Conservation (phyloP, 2,113 vertebrate species). For the Lamprologus ornatipinnis region DNA sequence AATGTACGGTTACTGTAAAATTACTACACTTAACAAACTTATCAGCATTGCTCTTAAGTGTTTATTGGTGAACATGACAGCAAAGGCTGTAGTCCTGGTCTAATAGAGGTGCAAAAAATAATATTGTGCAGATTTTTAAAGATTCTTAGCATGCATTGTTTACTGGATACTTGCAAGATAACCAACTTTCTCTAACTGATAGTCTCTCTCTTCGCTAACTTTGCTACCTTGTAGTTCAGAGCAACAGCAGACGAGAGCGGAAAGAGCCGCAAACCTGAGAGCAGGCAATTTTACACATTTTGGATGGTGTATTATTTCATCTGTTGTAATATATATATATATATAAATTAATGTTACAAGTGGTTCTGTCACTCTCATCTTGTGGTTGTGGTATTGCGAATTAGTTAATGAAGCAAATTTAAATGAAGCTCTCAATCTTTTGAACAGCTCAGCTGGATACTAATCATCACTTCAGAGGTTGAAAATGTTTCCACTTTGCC, state of each 20-base stretch:
- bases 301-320: not conserved
- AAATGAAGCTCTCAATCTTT: not conserved
- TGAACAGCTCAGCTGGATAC: not conserved
- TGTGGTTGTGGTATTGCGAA: not conserved
- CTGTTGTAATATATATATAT: not conserved
- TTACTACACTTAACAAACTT: not conserved
- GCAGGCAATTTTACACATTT: not conserved
- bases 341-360: not conserved
- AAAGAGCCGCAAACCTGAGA: not conserved
- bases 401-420: not conserved
- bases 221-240: not conserved
- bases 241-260: not conserved
- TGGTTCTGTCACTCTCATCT: not conserved
- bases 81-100: not conserved
- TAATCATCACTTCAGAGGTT: not conserved
- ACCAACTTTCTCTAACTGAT: not conserved
- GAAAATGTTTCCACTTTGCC: not conserved
- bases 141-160: not conserved
- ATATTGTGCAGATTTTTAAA: not conserved
- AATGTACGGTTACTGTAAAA: not conserved
- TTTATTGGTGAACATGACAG: not conserved
- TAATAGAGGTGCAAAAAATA: not conserved
- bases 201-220: not conserved
- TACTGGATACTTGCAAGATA: not conserved
- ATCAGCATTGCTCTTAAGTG: not conserved